Evolutionary conservation across 1,140 invertebrate genomes (phyloP).

Genomic region (Teleopsis dalmanni): DNA sequence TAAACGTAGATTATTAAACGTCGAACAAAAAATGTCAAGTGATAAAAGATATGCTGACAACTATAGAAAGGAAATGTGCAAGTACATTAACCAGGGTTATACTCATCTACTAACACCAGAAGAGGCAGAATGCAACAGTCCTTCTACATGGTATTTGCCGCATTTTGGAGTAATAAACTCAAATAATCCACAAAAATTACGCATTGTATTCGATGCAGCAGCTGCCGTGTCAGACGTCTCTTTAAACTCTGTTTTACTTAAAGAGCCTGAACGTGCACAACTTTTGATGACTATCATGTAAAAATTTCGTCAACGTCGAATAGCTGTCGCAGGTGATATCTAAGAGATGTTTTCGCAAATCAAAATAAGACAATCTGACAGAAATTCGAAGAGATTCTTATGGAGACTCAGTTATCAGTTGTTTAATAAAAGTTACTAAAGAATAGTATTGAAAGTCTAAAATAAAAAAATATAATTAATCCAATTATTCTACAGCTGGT

Average conservation of each 20-base stretch:
- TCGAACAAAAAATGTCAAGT: slow-evolving; percentile 12
- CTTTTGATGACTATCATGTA: slow-evolving; percentile 19
- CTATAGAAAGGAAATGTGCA: slow-evolving; percentile 13
- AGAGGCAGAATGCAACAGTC: neutral
- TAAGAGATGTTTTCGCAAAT: slow-evolving; percentile 3
- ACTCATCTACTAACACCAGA: slow-evolving; percentile 6
- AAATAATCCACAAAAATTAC: neutral
- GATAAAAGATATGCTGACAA: slow-evolving; percentile 6
- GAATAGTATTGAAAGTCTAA: too few relatives aligned
- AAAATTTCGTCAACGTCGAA: neutral
- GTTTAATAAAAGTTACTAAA: too few relatives aligned
- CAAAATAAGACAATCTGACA: too few relatives aligned
- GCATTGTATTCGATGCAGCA: neutral
- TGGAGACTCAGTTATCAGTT: too few relatives aligned
- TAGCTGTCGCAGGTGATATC: neutral
- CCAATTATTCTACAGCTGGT: too few relatives aligned
- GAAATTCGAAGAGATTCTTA: too few relatives aligned
- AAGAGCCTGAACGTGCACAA: neutral
- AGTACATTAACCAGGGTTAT: slow-evolving; percentile 15
- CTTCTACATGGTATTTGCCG: neutral
- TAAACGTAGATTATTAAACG: neutral
- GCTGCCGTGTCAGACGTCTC: neutral
- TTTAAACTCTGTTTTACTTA: neutral
- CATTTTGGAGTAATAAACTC: slow-evolving; percentile 2
- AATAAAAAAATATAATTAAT: too few relatives aligned